phyloP scores from a whole-genome alignment of 2,797 vertebrate genomes.

The Ispidina picta region DNA sequence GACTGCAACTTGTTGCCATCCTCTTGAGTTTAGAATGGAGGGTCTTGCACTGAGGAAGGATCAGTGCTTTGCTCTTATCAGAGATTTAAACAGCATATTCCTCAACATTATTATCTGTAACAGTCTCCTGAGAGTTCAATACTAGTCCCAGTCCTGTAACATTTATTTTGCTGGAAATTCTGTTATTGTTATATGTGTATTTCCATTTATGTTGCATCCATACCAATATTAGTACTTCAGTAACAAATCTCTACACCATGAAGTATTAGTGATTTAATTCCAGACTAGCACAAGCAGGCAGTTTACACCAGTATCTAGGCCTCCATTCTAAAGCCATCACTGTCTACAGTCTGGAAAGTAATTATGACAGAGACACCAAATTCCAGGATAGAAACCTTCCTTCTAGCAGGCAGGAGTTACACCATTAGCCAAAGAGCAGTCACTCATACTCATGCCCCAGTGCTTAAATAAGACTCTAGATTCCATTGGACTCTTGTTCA shows the following conservation, averaged over 20 bases:
- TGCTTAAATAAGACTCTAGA: not conserved
- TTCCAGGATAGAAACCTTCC: not conserved
- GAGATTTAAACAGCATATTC: not conserved
- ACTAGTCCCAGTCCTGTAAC: not conserved
- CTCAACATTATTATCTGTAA: not conserved
- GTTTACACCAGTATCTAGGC: not conserved
- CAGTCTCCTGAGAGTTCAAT: not conserved
- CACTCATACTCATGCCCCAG: not conserved
- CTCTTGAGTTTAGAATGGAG: not conserved
- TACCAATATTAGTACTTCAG: not conserved
- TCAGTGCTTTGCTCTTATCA: not conserved
- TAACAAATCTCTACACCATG: not conserved
- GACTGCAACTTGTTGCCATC: not conserved
- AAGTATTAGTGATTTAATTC: not conserved
- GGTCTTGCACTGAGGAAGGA: not conserved
- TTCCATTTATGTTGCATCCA: not conserved
- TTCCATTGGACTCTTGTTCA: not conserved
- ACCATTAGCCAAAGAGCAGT: not conserved
- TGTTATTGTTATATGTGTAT: not conserved
- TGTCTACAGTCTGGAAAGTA: not conserved
- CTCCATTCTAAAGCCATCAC: not conserved
- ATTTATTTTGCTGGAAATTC: not conserved
- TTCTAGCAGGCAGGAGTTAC: not conserved
- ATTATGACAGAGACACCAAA: not conserved
- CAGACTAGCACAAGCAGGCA: not conserved